Evolutionary conservation across 1,140 invertebrate genomes (phyloP).

Genomic region (Drosophila pachea): DNA sequence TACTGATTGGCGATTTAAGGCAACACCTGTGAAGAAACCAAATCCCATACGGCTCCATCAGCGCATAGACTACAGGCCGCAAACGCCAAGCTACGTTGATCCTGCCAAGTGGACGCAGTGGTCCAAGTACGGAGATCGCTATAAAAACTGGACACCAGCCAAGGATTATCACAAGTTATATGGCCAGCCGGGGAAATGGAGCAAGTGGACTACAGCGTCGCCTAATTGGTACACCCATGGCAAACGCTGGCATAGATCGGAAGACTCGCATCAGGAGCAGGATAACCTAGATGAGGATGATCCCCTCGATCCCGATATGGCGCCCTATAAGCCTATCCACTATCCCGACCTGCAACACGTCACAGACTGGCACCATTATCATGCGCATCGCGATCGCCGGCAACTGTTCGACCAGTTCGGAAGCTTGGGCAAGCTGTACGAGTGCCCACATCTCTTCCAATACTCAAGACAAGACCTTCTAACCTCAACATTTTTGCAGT

Average conservation of each 20-base stretch:
- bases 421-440: conserved; percentile 66
- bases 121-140: conserved; percentile 50
- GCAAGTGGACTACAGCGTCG: conserved; percentile 54
- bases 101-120: conserved; percentile 49
- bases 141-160: conserved; percentile 29
- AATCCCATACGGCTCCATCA: conserved; percentile 37
- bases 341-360: conserved; percentile 49
- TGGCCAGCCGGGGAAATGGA: conserved; percentile 44
- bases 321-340: conserved; percentile 21
- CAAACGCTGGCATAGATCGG: conserved; percentile 35
- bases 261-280: neutral
- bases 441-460: neutral
- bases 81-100: conserved; percentile 21
- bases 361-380: conserved; percentile 47
- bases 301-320: conserved; percentile 48
- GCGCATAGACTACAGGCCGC: conserved; percentile 49
- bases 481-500: conserved; percentile 16
- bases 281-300: conserved; percentile 13
- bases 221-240: conserved; percentile 37
- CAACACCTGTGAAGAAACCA: conserved; percentile 61
- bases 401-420: conserved; percentile 66
- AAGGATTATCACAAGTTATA: conserved; percentile 30
- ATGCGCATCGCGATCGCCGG: conserved; percentile 64
- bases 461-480: neutral
- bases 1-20: conserved; percentile 68